Evolutionary conservation across 2,113 vertebrate species (phyloP), one percentile per base, ranked within the genome.

Genomic region (Cepphus grylle): DNA sequence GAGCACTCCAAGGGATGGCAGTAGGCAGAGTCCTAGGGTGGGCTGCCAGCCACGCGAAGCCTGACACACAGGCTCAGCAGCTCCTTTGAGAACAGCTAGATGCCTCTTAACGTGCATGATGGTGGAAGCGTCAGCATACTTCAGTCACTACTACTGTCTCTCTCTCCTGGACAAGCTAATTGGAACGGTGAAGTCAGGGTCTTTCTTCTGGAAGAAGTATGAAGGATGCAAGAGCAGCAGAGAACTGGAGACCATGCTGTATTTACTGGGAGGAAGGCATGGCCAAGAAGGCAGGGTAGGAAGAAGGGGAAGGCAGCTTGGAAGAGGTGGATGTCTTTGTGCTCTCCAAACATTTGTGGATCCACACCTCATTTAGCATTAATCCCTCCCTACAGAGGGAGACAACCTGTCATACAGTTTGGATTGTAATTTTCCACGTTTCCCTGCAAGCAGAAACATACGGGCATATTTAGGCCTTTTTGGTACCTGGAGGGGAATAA

Each of bases 341-440:
- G n/a, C 29, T 89, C 38, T 81, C 56, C 86, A 91, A 88, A 79
- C 70, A 74, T 93, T 93, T 94, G 67, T 94, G 63, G 47, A 94
- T 94, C 78, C 45, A 90, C 80, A 88, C 84, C 69, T 94, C 76
- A 86, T 95, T 95, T 94, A 92, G 72, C 92, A 95, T 86, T 85
- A 88, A 93, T 84, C 47, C 56, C 34, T 96, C 91, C 85, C 81
- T 96, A 81, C 34, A 25, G 95, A 94, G 93, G 76, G 36, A 65
- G 14, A 45, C 74, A 91, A 67, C 89, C 91, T 95, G 92, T 86
- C 81, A n/a, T 81, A 88, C 50, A 81, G 71, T 69, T 91, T 88
- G 61, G 72, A 66, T 96, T 96, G 80, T 90, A 88, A 87, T 88
- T 85, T 95, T 88, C 74, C 32, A 63, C 7, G 0, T 92, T 82